A percentile compares a stretch with the other conserved stretches of the same genome.
Evolutionary conservation across 2,888 invertebrate genomes (phyloP).

Genomic region (Orthosia incerta): DNA sequence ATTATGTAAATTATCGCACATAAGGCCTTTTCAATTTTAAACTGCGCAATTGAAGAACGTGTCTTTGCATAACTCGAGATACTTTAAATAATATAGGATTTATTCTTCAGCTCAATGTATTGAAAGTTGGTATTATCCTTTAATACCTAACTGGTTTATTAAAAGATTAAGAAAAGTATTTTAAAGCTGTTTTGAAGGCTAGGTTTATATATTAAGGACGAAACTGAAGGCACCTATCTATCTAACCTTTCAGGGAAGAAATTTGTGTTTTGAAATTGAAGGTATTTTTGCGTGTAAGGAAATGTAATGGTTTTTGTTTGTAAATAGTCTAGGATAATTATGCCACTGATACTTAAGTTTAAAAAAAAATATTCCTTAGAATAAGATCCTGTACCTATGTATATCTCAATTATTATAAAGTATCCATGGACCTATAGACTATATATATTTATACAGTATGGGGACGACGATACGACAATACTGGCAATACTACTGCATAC

Average conservation of each 20-base stretch:
- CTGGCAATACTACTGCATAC: no score
- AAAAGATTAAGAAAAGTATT: background rate
- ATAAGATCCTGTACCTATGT: background rate
- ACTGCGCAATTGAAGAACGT: conserved; percentile 24
- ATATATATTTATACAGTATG: no score
- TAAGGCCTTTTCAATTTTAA: background rate
- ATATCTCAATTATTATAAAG: background rate
- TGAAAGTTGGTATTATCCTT: conserved; percentile 11
- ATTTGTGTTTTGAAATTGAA: no score
- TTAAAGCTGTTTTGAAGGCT: background rate
- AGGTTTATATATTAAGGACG: background rate
- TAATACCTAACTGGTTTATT: background rate
- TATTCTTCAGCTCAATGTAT: conserved; percentile 31
- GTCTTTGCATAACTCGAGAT: conserved; percentile 35
- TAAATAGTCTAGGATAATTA: conserved; percentile 1
- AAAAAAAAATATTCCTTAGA: background rate
- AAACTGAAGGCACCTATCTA: no score
- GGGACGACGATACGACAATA: no score
- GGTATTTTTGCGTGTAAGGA: conserved; percentile 12
- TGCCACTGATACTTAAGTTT: background rate
- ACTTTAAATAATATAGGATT: conserved; percentile 9
- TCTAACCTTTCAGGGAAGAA: no score
- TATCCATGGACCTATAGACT: no score
- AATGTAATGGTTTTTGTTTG: conserved; percentile 10
- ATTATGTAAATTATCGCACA: background rate